Percentiles rank a stretch among this genome's conserved stretches.
Evolutionary conservation across 2,888 invertebrate species (phyloP).

Genomic region (Drosophila monieri): DNA sequence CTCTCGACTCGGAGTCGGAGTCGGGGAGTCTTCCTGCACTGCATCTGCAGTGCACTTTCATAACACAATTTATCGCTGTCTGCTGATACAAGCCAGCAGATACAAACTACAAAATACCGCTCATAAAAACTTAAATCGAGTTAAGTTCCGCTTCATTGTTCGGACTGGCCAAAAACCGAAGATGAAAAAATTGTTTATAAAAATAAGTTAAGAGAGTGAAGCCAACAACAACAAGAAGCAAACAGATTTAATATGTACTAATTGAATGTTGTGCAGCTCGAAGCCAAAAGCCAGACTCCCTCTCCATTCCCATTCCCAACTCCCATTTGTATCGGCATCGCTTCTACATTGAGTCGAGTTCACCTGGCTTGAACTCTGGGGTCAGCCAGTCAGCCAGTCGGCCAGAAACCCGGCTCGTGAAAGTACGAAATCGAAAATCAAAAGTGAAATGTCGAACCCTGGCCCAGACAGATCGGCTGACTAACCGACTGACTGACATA

Average conservation of each 20-base stretch:
- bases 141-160: conserved; percentile 71
- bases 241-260: conserved; percentile 69
- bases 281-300: conserved; percentile 2
- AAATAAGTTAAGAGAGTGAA: conserved; percentile 34
- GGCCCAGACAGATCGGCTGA: conserved; percentile 25
- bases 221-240: conserved; percentile 47
- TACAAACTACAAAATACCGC: conserved; percentile 52
- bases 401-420: conserved; percentile 59
- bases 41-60: conserved; percentile 47
- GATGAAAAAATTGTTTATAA: conserved; percentile 19
- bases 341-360: conserved; percentile 41
- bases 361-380: conserved; percentile 55
- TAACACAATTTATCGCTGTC: conserved; percentile 52
- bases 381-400: conserved; percentile 47
- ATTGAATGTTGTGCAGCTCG: conserved; percentile 66
- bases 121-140: conserved; percentile 66
- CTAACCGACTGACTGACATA: conserved; percentile 39
- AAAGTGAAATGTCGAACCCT: conserved; percentile 63
- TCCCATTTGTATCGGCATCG: conserved; percentile 38
- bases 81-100: conserved; percentile 48
- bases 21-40: conserved; percentile 38
- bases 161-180: conserved; percentile 31
- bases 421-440: conserved; percentile 70
- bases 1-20: conserved; percentile 27
- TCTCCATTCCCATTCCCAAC: conserved; percentile 13